A percentile compares a stretch with the other conserved stretches of the same genome.
Evolutionary conservation across 92 coral and sea anemone species (phyloP).

Genomic region (Parazoanthus atlanticus): DNA sequence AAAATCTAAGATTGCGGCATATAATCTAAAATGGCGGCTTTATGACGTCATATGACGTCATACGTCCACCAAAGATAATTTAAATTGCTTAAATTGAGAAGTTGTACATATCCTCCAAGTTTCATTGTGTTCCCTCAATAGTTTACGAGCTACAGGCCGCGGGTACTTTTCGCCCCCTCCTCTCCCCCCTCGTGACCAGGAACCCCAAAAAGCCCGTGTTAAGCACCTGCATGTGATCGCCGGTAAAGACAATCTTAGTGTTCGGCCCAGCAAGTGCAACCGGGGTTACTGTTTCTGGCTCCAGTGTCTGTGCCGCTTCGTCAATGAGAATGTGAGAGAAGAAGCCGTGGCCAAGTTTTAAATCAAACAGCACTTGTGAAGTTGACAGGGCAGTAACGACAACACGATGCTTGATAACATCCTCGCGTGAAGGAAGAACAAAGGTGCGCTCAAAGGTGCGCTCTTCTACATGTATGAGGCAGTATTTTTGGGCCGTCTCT

Average conservation of each 20-base stretch:
- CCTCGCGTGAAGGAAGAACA: slow-evolving; percentile 53
- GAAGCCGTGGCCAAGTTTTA: slow-evolving; percentile 51
- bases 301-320: slow-evolving; percentile 69
- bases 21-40: too few species aligned
- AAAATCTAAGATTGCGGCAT: too few species aligned
- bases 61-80: too few species aligned
- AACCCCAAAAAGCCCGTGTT: too few species aligned
- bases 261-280: slow-evolving; percentile 53
- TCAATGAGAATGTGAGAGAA: slow-evolving; percentile 64
- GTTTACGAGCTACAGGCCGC: too few species aligned
- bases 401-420: slow-evolving; percentile 49
- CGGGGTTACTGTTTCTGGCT: slow-evolving; percentile 56
- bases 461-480: slow-evolving; percentile 13
- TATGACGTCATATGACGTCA: too few species aligned
- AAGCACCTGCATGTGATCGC: slow-evolving; percentile 69
- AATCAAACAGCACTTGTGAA: slow-evolving; percentile 41
- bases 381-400: slow-evolving; percentile 47
- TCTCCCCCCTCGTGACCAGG: too few species aligned
- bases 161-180: too few species aligned
- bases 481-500: slow-evolving; percentile 38
- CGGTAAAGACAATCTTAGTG: slow-evolving; percentile 62
- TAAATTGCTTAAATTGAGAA: too few species aligned
- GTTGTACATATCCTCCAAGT: too few species aligned
- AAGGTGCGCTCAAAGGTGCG: slow-evolving; percentile 32
- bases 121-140: too few species aligned